Evolutionary conservation across 2,797 vertebrate species (phyloP).

Genomic region (Lepus oiostolus): DNA sequence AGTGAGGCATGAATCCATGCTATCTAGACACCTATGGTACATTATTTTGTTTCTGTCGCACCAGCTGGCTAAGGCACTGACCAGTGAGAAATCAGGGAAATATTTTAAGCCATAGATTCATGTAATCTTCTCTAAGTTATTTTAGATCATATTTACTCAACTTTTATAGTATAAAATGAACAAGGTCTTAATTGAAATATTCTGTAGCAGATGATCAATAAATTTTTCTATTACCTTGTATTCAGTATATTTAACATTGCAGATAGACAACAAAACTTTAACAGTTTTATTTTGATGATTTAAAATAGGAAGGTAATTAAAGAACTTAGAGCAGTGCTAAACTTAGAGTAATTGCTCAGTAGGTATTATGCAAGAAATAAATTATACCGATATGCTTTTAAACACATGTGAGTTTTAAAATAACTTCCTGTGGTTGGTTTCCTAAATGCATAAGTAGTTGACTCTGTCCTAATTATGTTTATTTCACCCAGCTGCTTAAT

Average conservation of each 20-base stretch:
- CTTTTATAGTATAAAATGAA: not conserved
- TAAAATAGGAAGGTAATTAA: conserved; percentile 11
- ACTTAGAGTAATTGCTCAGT: not conserved
- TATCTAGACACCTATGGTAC: not conserved
- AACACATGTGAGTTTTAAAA: conserved; percentile 60
- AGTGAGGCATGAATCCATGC: not conserved
- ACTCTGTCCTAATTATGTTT: conserved; percentile 6
- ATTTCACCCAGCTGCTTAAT: conserved; percentile 57
- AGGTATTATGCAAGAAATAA: not conserved
- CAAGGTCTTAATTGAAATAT: conserved; percentile 11
- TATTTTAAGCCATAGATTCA: not conserved
- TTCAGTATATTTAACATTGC: not conserved
- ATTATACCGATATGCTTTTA: not conserved
- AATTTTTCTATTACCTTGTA: not conserved
- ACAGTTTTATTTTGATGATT: conserved; percentile 35
- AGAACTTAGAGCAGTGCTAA: not conserved
- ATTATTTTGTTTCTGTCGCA: not conserved
- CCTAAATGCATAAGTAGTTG: not conserved
- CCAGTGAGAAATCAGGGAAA: not conserved
- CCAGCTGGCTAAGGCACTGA: not conserved
- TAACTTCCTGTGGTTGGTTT: not conserved
- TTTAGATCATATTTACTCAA: not conserved
- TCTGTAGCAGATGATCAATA: conserved; percentile 7
- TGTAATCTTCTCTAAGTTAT: not conserved
- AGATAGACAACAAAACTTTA: not conserved